These are phyloP conservation scores for Arctia plantaginis DNA, from an alignment of 2,888 invertebrate genomes.

Conservation along the genomic window DNA sequence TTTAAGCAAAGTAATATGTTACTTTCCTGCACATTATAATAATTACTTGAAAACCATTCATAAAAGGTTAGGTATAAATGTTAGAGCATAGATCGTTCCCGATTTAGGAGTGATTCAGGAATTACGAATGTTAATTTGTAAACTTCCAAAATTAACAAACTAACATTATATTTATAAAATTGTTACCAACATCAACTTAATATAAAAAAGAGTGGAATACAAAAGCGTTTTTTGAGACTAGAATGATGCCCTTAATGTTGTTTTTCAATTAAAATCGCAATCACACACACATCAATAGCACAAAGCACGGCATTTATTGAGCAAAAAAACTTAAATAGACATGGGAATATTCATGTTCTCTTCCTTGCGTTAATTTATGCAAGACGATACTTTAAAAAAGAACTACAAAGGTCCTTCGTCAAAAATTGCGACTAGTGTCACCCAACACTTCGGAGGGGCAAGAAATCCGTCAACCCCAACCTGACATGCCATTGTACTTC, in stretches of 20 bases:
- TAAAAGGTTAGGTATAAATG: not conserved
- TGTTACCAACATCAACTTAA: not conserved
- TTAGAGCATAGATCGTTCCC: too few species aligned
- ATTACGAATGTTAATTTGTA: not conserved
- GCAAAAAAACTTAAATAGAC: conserved; percentile 62
- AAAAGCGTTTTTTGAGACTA: conserved; percentile 20
- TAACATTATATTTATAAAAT: not conserved
- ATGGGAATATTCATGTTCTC: conserved; percentile 84
- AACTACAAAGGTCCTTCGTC: conserved; percentile 75
- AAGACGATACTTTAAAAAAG: conserved; percentile 76
- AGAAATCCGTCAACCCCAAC: conserved; percentile 76
- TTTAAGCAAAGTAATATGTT: too few species aligned
- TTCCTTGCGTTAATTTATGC: conserved; percentile 83
- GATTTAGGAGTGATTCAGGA: too few species aligned
- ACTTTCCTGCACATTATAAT: too few species aligned
- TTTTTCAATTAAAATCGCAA: conserved; percentile 59
- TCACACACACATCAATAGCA: conserved; percentile 31
- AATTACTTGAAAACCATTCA: too few species aligned
- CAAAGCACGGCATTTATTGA: conserved; percentile 5
- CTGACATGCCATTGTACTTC: conserved; percentile 83
- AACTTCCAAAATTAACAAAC: not conserved
- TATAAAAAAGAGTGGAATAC: not conserved
- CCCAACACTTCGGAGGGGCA: conserved; percentile 79
- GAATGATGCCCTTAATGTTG: conserved; percentile 41
- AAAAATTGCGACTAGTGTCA: conserved; percentile 81